Evolutionary conservation across 2,113 vertebrate genomes (phyloP).

Genomic region (Ictidomys tridecemlineatus): DNA sequence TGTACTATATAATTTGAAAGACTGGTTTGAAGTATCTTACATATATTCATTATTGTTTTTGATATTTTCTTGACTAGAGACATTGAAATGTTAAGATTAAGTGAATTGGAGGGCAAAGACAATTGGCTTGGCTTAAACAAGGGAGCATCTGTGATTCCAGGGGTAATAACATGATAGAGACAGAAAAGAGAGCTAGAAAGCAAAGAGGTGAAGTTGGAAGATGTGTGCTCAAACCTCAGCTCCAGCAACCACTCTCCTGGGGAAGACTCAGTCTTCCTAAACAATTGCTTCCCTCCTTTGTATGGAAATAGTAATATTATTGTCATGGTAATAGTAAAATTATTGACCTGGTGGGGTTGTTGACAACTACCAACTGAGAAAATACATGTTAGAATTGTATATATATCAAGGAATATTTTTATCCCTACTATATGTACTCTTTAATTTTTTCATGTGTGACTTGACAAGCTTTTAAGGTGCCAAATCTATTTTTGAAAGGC

Average conservation of each 20-base stretch:
- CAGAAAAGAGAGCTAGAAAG: background rate
- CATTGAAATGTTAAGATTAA: background rate
- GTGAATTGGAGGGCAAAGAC: background rate
- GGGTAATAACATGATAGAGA: background rate
- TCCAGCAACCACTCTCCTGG: background rate
- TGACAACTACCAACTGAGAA: background rate
- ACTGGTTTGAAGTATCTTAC: background rate
- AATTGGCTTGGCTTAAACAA: background rate
- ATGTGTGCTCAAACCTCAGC: background rate
- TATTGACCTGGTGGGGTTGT: background rate
- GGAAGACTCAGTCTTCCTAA: background rate
- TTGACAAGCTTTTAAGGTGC: background rate
- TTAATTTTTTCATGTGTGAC: constrained; percentile 14
- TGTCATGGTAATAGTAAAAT: background rate
- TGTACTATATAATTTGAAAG: background rate
- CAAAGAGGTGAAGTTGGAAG: background rate
- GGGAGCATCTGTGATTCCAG: background rate
- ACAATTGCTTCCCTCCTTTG: background rate
- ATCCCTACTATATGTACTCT: background rate
- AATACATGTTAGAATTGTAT: background rate
- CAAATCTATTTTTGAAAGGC: background rate
- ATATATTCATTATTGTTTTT: background rate
- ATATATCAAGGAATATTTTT: background rate
- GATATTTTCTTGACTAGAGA: constrained; percentile 37
- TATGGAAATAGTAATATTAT: too few species aligned